Percentiles rank a stretch among this genome's conserved stretches.
phyloP scores from a whole-genome alignment of 30 jellyfish, hydroid and myxozoan species.

The Aurelia aurita region DNA sequence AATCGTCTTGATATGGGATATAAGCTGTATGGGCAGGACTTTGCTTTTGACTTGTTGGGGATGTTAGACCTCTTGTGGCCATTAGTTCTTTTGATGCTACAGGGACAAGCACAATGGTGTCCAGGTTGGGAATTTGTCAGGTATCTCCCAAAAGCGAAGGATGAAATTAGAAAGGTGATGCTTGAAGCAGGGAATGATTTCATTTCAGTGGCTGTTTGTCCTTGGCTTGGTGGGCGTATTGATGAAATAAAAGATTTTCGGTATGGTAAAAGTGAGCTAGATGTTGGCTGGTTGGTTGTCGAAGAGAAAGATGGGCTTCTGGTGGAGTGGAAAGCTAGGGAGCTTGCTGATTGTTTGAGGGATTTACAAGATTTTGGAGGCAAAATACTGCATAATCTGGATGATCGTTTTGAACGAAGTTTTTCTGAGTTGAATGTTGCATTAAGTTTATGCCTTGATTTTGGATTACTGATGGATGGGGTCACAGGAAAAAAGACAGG shows the following conservation, averaged over 20 bases:
- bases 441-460: constrained; percentile 16
- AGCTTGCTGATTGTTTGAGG: constrained; percentile 8
- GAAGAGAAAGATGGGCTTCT: constrained; percentile 7
- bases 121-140: constrained; percentile 45
- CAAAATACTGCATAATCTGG: neutral
- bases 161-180: too few relatives aligned
- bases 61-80: constrained; percentile 28
- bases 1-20: too few relatives aligned
- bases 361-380: constrained; percentile 19
- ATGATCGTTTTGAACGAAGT: neutral
- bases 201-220: too few relatives aligned
- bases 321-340: too few relatives aligned
- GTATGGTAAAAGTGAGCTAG: too few relatives aligned
- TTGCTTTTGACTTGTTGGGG: constrained; percentile 16
- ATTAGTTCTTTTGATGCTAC: constrained; percentile 8
- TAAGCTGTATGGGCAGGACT: constrained; percentile 37
- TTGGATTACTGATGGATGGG: constrained; percentile 23
- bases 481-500: constrained; percentile 9
- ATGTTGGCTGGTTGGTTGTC: too few relatives aligned
- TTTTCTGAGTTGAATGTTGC: constrained; percentile 14
- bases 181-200: too few relatives aligned
- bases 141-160: constrained; percentile 21
- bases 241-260: too few relatives aligned
- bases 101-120: constrained; percentile 46
- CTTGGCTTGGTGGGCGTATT: too few relatives aligned